These are phyloP conservation scores for Bombus difficillimus DNA, from an alignment of 1,140 invertebrate species.

Conservation along the genomic window DNA sequence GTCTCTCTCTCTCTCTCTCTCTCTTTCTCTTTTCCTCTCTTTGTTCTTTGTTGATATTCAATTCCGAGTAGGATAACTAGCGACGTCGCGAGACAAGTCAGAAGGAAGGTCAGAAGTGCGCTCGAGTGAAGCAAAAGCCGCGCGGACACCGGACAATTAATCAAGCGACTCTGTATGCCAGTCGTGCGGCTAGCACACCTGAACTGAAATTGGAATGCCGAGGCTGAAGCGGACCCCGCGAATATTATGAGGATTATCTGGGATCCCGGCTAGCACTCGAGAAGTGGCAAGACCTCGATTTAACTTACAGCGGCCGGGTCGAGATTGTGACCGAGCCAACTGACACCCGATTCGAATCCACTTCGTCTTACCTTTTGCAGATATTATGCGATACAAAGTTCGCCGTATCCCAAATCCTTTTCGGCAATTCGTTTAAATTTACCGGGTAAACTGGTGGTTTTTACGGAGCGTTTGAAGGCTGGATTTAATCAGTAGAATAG, in stretches of 20 bases:
- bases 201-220: conserved; percentile 67
- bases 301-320: conserved; percentile 4
- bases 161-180: conserved; percentile 66
- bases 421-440: not conserved
- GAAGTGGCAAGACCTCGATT: conserved; percentile 59
- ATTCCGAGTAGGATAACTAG: not conserved
- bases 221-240: conserved; percentile 36
- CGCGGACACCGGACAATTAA: conserved; percentile 63
- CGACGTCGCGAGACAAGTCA: conserved; percentile 19
- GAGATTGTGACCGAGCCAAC: conserved; percentile 22
- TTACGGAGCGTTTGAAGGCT: not conserved
- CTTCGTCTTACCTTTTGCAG: not conserved
- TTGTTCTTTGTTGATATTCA: conserved; percentile 10
- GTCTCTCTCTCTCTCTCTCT: too few relatives aligned
- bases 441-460: too few relatives aligned
- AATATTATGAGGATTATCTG: conserved; percentile 65
- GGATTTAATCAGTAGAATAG: not conserved
- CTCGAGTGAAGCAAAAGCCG: conserved; percentile 46
- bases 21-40: not conserved
- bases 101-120: conserved; percentile 58
- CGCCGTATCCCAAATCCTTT: too few relatives aligned
- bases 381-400: not conserved
- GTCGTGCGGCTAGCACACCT: conserved; percentile 46
- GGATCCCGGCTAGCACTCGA: not conserved
- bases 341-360: not conserved